These are phyloP conservation scores for Proctacanthus coquilletti DNA, from an alignment of 1,140 invertebrate species.

Conservation along the genomic window DNA sequence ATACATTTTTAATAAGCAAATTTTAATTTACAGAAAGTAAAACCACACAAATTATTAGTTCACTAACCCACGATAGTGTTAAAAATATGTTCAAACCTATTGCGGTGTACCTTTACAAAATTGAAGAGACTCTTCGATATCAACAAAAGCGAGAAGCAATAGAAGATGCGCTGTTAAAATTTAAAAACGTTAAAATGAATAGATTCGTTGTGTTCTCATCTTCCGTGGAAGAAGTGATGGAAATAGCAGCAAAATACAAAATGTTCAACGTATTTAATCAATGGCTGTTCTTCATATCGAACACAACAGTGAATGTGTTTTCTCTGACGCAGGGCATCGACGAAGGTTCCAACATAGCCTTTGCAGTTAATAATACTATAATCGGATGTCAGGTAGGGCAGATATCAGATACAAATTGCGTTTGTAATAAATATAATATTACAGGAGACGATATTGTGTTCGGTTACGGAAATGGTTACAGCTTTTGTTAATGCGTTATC, in stretches of 20 bases:
- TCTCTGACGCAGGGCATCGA: constrained; percentile 37
- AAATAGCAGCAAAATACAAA: constrained; percentile 43
- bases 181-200: constrained; percentile 12
- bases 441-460: constrained; percentile 19
- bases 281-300: constrained; percentile 63
- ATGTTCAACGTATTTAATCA: constrained; percentile 55
- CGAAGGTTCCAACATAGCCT: constrained; percentile 72
- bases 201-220: constrained; percentile 30
- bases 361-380: constrained; percentile 52
- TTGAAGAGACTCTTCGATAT: constrained; percentile 16
- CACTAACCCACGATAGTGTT: constrained; percentile 19
- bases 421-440: constrained; percentile 1
- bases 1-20: too few relatives aligned
- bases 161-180: constrained; percentile 8
- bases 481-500: constrained; percentile 47
- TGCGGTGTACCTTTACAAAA: constrained; percentile 20
- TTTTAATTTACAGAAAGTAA: constrained; percentile 11
- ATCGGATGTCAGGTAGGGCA: constrained; percentile 9
- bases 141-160: constrained; percentile 15
- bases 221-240: constrained; percentile 38
- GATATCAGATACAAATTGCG: neutral
- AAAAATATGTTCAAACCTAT: constrained; percentile 23
- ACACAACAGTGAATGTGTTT: constrained; percentile 36
- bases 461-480: constrained; percentile 39
- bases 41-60: constrained; percentile 18